Evolutionary conservation across 2,888 invertebrate genomes (phyloP).

Genomic region (Agriotes lineatus): DNA sequence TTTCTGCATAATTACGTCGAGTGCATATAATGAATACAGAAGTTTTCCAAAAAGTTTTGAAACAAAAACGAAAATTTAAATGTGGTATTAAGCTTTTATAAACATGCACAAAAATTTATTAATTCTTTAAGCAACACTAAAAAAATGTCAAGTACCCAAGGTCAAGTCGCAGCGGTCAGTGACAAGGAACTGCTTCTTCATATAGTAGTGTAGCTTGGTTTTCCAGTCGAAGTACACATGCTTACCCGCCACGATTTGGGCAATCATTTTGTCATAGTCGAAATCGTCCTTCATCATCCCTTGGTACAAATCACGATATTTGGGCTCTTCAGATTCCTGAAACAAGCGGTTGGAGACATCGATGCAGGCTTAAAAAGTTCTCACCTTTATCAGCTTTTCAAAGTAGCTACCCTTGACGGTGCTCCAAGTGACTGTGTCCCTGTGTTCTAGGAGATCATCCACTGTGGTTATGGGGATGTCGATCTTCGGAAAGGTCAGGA

Average conservation of each 20-base stretch:
- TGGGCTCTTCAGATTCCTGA: slow-evolving; percentile 73
- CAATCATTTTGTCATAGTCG: slow-evolving; percentile 67
- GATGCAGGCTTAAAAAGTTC: too few species aligned
- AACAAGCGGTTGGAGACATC: too few species aligned
- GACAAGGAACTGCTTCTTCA: slow-evolving; percentile 75
- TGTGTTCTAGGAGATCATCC: slow-evolving; percentile 72
- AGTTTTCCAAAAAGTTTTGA: too few species aligned
- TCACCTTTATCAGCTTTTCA: slow-evolving; percentile 73
- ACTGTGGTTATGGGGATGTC: slow-evolving; percentile 79
- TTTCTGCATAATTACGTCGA: too few species aligned
- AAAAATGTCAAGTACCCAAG: too few species aligned
- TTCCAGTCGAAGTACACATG: slow-evolving; percentile 88
- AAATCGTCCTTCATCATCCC: slow-evolving; percentile 70
- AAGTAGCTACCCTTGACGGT: slow-evolving; percentile 81
- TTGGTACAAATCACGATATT: slow-evolving; percentile 71
- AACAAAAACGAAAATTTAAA: too few species aligned
- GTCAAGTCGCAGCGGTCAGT: slow-evolving; percentile 82
- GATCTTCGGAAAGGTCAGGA: slow-evolving; percentile 90
- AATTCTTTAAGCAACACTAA: too few species aligned
- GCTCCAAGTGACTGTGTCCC: slow-evolving; percentile 79
- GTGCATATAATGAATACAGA: too few species aligned
- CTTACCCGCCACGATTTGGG: slow-evolving; percentile 73
- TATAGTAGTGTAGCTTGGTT: slow-evolving; percentile 79
- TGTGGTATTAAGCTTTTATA: too few species aligned
- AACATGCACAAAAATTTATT: too few species aligned